Base-by-base conservation (phyloP, 2,113 vertebrate genomes). In the Centrocercus urophasianus region DNA sequence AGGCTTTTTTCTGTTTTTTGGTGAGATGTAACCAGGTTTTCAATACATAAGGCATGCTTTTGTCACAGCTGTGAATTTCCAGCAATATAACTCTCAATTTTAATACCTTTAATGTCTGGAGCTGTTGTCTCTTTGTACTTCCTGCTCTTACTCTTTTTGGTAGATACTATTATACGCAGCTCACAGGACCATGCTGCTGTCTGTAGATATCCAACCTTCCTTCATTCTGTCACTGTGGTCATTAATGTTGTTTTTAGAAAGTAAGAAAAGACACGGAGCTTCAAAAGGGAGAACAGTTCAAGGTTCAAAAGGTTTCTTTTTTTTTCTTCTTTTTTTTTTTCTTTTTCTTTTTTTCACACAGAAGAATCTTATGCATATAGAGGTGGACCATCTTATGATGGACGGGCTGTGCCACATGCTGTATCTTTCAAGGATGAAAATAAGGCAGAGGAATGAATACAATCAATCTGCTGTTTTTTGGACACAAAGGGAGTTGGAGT, bases 361-460 rank as follows among this genome's bases (percentile, higher is more conserved):
- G 57, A 66, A 57, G 28, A 12, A 64, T 32, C 28, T 73, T 70
- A 22, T 0, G 0, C 3, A 24, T 21, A 42, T 1, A 74, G n/a
- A 86, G 6, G 11, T 15, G 86, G 36, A 28, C 30, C 11, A 56
- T n/a, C 47, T 57, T 57, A 7, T n/a, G 24, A 47, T 5, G 47
- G 15, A 69, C 7, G 19, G 61, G 17, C 36, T 63, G 24, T 63
- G 61, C 11, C 36, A 27, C 61, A 30, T 48, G 8, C 11, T 70
- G 3, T 60, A 56, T 13, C 22, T 67, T 88, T 83, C 42, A 54
- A 15, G 3, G 47, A 52, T 43, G 25, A 67, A 82, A 86, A 43
- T 19, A 57, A 52, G 30, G 24, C 32, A 69, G 18, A 78, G 5
- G 8, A 28, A 36, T 57, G 15, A 64, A 50, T 69, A 36, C 8